A percentile compares a stretch with the other conserved stretches of the same genome.
phyloP scores from a whole-genome alignment of 2,797 vertebrate genomes.

The Coregonus sp. region DNA sequence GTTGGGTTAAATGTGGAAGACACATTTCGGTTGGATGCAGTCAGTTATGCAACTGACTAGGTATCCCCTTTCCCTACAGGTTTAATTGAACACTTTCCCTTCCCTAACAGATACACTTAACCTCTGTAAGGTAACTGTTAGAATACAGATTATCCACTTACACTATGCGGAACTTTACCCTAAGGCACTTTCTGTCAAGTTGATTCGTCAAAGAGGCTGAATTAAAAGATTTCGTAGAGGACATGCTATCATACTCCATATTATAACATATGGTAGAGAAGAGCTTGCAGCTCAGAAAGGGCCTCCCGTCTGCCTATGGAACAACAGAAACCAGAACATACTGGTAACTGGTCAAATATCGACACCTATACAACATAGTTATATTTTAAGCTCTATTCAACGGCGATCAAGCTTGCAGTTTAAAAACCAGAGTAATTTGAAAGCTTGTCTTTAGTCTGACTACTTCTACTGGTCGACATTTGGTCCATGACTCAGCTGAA shows the following conservation, averaged over 20 bases:
- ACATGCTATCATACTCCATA: background rate
- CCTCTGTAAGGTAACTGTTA: background rate
- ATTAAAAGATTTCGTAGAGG: background rate
- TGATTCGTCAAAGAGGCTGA: background rate
- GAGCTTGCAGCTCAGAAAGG: background rate
- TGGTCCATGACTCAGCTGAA: background rate
- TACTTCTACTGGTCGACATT: background rate
- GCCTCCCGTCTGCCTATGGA: background rate
- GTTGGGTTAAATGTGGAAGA: no score
- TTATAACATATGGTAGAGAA: background rate
- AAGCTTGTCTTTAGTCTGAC: background rate
- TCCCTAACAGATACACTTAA: background rate
- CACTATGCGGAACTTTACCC: background rate
- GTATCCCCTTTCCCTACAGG: no score
- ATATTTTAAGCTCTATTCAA: background rate
- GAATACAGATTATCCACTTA: background rate
- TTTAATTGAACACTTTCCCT: no score
- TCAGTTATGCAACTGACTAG: no score
- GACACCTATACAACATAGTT: background rate
- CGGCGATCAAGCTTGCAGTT: background rate
- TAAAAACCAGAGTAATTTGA: background rate
- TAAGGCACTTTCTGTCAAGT: background rate
- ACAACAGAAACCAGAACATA: background rate
- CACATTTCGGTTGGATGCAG: no score
- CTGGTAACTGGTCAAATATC: no score